These are phyloP conservation scores for Athetis lepigone DNA, from an alignment of 2,888 invertebrate species.

Conservation along the genomic window DNA sequence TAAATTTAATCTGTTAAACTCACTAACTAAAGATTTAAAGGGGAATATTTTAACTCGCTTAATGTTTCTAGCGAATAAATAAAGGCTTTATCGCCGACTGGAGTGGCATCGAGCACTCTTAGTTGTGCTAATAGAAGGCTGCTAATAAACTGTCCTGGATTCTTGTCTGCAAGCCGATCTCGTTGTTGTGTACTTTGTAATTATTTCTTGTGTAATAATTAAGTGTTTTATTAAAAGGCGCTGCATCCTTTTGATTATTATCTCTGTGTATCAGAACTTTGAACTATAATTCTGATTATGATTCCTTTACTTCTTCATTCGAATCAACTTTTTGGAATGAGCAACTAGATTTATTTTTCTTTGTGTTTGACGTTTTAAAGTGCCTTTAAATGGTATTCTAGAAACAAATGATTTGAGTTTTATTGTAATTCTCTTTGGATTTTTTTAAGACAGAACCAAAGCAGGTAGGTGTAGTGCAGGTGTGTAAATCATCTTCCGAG, in stretches of 20 bases:
- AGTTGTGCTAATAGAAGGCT: slow-evolving; percentile 58
- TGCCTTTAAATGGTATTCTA: no score
- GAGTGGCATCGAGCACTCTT: slow-evolving; percentile 59
- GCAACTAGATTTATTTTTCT: no score
- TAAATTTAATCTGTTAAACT: slow-evolving; percentile 52
- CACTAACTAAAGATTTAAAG: slow-evolving; percentile 55
- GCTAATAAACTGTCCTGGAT: slow-evolving; percentile 57
- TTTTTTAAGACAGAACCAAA: no score
- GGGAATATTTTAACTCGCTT: slow-evolving; percentile 61
- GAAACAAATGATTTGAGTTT: no score
- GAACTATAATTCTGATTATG: no score
- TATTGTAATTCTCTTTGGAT: no score
- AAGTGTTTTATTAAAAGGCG: slow-evolving; percentile 12
- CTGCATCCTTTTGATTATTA: slow-evolving; percentile 5
- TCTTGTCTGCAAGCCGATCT: slow-evolving; percentile 58
- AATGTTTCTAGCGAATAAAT: slow-evolving; percentile 59
- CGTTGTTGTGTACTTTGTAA: slow-evolving; percentile 27
- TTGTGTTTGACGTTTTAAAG: no score
- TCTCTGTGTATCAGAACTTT: background rate
- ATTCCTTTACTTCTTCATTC: background rate
- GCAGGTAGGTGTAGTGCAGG: no score
- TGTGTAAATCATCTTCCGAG: no score
- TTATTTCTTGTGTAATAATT: slow-evolving; percentile 27
- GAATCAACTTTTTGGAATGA: background rate
- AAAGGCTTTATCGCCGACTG: slow-evolving; percentile 57